Conservation (phyloP, 2,797 vertebrate species). For the Pangasius krempfi region DNA sequence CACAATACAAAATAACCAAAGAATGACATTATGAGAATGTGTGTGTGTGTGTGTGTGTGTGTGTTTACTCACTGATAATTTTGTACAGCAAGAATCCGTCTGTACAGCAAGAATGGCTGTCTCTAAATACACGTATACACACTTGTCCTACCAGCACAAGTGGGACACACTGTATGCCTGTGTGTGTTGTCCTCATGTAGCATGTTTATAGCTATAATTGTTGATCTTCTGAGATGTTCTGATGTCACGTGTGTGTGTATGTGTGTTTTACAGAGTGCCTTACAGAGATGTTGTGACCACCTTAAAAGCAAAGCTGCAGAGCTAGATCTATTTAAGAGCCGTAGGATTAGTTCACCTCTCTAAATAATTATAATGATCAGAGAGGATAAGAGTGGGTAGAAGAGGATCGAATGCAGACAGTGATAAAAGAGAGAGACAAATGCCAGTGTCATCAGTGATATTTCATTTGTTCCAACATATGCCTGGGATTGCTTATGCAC, state of each 20-base stretch:
- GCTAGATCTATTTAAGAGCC: conserved; percentile 9
- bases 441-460: conserved; percentile 20
- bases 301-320: not conserved
- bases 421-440: conserved; percentile 13
- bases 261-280: not conserved
- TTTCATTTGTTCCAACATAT: conserved; percentile 28
- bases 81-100: too few relatives aligned
- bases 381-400: conserved; percentile 1
- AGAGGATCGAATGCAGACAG: conserved; percentile 2
- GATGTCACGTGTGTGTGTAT: conserved; percentile 1
- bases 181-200: not conserved
- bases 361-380: conserved; percentile 31
- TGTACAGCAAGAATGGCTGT: too few relatives aligned
- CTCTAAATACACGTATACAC: not conserved
- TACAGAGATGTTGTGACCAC: not conserved
- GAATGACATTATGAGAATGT: too few relatives aligned
- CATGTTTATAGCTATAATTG: not conserved
- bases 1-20: too few relatives aligned
- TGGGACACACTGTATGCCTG: not conserved
- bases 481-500: conserved; percentile 16
- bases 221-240: not conserved
- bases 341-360: conserved; percentile 5
- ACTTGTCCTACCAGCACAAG: not conserved
- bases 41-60: too few relatives aligned
- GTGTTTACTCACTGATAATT: too few relatives aligned